These are phyloP conservation scores for Meganola albula DNA, from an alignment of 2,888 invertebrate genomes.

Conservation along the genomic window DNA sequence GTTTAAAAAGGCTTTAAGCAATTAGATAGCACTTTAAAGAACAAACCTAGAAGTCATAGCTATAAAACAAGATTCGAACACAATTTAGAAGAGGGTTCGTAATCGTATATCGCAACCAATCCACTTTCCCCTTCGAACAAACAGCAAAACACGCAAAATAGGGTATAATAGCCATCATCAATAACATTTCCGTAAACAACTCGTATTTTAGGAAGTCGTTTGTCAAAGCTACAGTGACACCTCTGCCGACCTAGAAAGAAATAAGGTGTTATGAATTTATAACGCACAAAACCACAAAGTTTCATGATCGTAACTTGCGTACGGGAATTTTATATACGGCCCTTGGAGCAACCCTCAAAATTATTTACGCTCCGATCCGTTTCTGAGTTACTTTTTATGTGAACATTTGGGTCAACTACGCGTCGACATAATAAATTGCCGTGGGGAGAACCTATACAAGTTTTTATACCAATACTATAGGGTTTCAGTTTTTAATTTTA, in stretches of 20 bases:
- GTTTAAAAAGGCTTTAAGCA: too few species aligned
- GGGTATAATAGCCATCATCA: conserved; percentile 20
- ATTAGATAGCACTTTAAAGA: too few species aligned
- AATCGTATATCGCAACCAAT: too few species aligned
- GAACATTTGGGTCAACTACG: conserved; percentile 20
- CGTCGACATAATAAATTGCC: conserved; percentile 16
- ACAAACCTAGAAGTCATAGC: too few species aligned
- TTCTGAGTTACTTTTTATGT: conserved; percentile 14
- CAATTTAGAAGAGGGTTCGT: too few species aligned
- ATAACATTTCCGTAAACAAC: conserved; percentile 22
- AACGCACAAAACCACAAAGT: conserved; percentile 14
- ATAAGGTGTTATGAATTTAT: conserved; percentile 26
- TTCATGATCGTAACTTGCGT: conserved; percentile 21
- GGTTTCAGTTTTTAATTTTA: too few species aligned
- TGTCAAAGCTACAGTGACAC: conserved; percentile 22
- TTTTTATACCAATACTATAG: too few species aligned
- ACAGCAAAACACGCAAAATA: conserved; percentile 19
- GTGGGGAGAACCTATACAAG: too few species aligned
- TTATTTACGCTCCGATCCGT: conserved; percentile 16
- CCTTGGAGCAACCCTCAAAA: conserved; percentile 22
- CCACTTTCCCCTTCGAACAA: conserved; percentile 10
- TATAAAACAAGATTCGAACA: too few species aligned
- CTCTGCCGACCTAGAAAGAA: conserved; percentile 13
- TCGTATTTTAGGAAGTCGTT: conserved; percentile 26
- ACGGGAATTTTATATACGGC: conserved; percentile 25